phyloP scores from a whole-genome alignment of 2,888 invertebrate genomes.

The Thereva unica region DNA sequence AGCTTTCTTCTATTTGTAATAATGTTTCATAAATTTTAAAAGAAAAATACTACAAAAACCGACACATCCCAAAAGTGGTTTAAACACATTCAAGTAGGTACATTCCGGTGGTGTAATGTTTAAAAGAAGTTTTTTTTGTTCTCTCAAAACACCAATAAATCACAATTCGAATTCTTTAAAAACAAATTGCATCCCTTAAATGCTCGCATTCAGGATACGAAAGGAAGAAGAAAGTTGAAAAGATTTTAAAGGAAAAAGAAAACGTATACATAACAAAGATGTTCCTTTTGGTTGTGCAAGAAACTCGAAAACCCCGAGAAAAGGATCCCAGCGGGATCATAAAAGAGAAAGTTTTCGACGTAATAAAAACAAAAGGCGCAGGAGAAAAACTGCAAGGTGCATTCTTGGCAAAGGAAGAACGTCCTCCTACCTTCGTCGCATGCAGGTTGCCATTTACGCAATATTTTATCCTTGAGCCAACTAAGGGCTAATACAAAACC shows the following conservation, averaged over 20 bases:
- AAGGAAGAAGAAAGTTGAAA: constrained; percentile 20
- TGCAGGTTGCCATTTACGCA: neutral
- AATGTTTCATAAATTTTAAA: too few relatives aligned
- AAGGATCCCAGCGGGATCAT: constrained; percentile 33
- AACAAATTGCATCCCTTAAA: constrained; percentile 4
- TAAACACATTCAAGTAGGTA: too few relatives aligned
- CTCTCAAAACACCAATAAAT: constrained; percentile 14
- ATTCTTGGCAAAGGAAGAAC: constrained; percentile 7
- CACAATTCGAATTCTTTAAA: neutral
- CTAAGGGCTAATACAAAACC: neutral
- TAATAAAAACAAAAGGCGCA: constrained; percentile 8
- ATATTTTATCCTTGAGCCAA: neutral
- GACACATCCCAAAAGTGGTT: too few relatives aligned
- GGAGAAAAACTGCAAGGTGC: constrained; percentile 23
- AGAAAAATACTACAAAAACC: too few relatives aligned
- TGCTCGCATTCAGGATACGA: constrained; percentile 18
- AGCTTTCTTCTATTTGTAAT: too few relatives aligned
- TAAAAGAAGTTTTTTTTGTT: neutral
- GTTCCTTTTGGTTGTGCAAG: too few relatives aligned
- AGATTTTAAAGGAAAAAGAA: constrained; percentile 8
- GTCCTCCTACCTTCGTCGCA: constrained; percentile 13
- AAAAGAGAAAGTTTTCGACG: constrained; percentile 35
- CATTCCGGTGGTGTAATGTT: too few relatives aligned
- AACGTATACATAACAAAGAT: constrained; percentile 2
- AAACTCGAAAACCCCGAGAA: neutral